These are phyloP conservation scores for Montipora capricornis DNA, from an alignment of 64 coral and sea anemone species.

Conservation along the genomic window DNA sequence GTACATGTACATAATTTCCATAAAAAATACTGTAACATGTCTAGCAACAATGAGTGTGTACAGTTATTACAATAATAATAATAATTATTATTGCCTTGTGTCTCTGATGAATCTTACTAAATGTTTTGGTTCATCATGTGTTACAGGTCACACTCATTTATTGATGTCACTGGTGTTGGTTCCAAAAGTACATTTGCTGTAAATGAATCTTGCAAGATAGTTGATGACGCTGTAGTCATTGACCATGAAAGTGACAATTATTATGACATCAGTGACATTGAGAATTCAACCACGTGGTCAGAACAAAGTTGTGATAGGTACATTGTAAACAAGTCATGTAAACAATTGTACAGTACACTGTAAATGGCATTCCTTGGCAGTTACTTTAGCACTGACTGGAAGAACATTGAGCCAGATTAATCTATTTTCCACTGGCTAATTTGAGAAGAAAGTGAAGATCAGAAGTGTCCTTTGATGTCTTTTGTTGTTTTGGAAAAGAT, in stretches of 20 bases:
- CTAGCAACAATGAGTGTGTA: too few relatives aligned
- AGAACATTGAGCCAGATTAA: background rate
- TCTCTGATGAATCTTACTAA: too few relatives aligned
- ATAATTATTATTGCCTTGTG: too few relatives aligned
- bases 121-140: background rate
- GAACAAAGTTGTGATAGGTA: constrained; percentile 1
- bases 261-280: background rate
- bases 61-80: too few relatives aligned
- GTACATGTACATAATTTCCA: too few relatives aligned
- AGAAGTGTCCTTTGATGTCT: background rate
- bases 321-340: background rate
- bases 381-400: background rate
- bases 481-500: background rate
- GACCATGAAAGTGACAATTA: background rate
- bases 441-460: background rate
- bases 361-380: background rate
- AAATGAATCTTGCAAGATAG: background rate
- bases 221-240: background rate
- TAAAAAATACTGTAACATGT: too few relatives aligned
- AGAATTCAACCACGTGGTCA: background rate
- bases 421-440: too few relatives aligned
- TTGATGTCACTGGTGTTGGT: background rate
- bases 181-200: background rate
- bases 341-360: background rate
- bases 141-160: background rate